Conservation (phyloP, 2,797 vertebrate genomes). For the Selene dorsalis region DNA sequence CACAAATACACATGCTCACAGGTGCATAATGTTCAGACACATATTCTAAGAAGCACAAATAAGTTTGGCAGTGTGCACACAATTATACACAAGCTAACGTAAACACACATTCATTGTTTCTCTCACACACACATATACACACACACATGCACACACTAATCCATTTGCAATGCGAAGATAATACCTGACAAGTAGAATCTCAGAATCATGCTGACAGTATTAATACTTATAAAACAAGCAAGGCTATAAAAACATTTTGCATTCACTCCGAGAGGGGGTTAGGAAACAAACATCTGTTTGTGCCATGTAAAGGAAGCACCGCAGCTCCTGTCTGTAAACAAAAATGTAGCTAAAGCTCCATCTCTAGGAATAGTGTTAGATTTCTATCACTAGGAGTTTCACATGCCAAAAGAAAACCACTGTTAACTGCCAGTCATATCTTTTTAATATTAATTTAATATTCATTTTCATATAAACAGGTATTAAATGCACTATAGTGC, state of each 20-base stretch:
- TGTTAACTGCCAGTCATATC: neutral
- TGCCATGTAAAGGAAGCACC: conserved; percentile 63
- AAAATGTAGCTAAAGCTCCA: conserved; percentile 61
- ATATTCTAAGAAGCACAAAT: conserved; percentile 65
- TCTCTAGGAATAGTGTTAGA: conserved; percentile 62
- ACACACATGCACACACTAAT: conserved; percentile 56
- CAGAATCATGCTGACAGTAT: conserved; percentile 69
- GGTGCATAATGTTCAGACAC: conserved; percentile 67
- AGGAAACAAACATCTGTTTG: conserved; percentile 72
- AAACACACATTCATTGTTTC: neutral
- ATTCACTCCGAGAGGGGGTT: conserved; percentile 59
- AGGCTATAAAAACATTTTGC: conserved; percentile 69
- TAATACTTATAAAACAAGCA: conserved; percentile 72
- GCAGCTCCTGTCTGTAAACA: conserved; percentile 57
- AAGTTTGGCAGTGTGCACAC: conserved; percentile 61
- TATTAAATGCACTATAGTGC: too few species aligned
- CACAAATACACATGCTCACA: conserved; percentile 72
- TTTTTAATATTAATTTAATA: neutral
- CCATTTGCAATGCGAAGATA: conserved; percentile 63
- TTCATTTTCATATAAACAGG: too few species aligned
- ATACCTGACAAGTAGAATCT: conserved; percentile 74
- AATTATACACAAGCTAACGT: conserved; percentile 24
- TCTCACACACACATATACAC: too few species aligned
- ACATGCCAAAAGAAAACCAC: neutral
- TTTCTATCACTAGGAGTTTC: conserved; percentile 47